Percentiles rank a stretch among this genome's conserved stretches.
phyloP scores from a whole-genome alignment of 1,140 invertebrate species.

The Diuraphis noxia region DNA sequence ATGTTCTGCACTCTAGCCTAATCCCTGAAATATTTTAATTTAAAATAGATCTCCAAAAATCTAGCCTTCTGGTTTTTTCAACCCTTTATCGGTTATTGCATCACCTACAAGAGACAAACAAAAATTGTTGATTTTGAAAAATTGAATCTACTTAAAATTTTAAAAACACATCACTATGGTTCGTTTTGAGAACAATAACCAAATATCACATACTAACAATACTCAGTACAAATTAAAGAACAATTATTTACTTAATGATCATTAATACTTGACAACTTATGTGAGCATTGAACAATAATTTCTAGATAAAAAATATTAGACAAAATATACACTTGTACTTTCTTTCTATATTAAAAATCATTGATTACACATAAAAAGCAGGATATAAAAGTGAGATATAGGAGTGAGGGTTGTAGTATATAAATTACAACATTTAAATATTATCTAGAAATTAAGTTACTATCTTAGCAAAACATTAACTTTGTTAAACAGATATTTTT shows the following conservation, averaged over 20 bases:
- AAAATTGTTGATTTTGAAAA: constrained; percentile 49
- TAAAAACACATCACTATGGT: constrained; percentile 38
- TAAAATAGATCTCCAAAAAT: constrained; percentile 50
- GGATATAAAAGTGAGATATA: neutral
- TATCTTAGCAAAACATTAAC: neutral
- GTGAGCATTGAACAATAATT: constrained; percentile 14
- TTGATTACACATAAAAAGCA: neutral
- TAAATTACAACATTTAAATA: neutral
- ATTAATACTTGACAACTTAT: constrained; percentile 27
- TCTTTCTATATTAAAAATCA: neutral
- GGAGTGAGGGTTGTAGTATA: neutral
- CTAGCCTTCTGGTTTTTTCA: constrained; percentile 53
- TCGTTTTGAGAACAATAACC: constrained; percentile 9
- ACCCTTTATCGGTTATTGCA: constrained; percentile 53
- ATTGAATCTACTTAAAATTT: constrained; percentile 38
- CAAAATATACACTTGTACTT: neutral
- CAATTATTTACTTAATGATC: neutral
- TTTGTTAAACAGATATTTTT: neutral
- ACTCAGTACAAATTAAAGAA: constrained; percentile 33
- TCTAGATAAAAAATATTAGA: neutral
- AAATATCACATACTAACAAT: constrained; percentile 28
- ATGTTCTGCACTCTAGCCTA: constrained; percentile 54
- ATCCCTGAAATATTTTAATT: constrained; percentile 50
- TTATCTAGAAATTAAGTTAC: neutral
- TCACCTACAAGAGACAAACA: constrained; percentile 54